Base-by-base conservation (phyloP, 2,113 vertebrate genomes). In the Nerophis lumbriciformis region DNA sequence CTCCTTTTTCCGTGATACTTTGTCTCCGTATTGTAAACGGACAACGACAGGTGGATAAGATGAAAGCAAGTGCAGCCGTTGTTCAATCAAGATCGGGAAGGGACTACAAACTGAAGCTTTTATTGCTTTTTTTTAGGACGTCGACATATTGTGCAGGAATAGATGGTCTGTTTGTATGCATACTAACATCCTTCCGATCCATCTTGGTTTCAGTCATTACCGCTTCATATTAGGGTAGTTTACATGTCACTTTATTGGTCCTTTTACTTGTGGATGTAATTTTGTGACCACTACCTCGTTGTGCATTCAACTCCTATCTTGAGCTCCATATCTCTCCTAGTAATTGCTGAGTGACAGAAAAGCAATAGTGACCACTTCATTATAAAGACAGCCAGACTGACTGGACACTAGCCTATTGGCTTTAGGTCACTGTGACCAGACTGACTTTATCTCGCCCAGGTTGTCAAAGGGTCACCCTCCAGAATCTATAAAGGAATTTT, bases 351-450 rank as follows among this genome's bases (percentile, higher is more conserved):
- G 89, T 94, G 95, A 95, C 94, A 95, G 95, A 94, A 95, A 96
- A 90, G 92, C 95, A 92, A 95, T 95, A 93, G 88, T 91, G 91
- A 92, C 89, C 90, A 94, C 93, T 95, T 96, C 90, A 95, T 98
- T 94, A 96, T 90, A 79, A 21, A 77, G 66, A 85, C 83, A 88
- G 92, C 89, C 84, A 87, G 76, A 90, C 88, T 85, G 91, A 89
- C 87, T 83, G 87, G 90, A 89, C 88, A 80, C 87, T 87, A 87
- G 80, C 89, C 80, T 79, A 65, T 63, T 76, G 68, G 75, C 79
- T 80, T 81, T 57, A 81, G 82, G 79, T 89, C 86, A 90, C 86
- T 89, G 75, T 80, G 90, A 90, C 89, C 90, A 92, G 86, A 79
- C 85, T 90, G 92, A 91, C 91, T 91, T 88, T 73, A 73, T 88